Base-by-base conservation (phyloP, 2,113 vertebrate genomes). In the Callaeas wilsoni region DNA sequence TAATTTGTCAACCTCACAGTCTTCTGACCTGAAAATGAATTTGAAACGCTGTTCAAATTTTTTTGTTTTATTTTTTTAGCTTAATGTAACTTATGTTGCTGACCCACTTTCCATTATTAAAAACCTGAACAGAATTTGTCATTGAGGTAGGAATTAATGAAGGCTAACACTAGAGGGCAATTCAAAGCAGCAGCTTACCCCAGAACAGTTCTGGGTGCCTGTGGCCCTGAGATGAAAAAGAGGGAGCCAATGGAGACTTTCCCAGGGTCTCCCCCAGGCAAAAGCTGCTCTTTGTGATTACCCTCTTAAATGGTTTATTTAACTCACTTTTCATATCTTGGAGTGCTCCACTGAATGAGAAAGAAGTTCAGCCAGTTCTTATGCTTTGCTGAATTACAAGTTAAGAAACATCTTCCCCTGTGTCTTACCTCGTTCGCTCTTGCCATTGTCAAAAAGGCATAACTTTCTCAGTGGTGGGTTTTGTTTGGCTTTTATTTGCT, bases 131-230 rank as follows among this genome's bases (percentile, higher is more conserved):
- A 86, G 55, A 79, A 47, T 86, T 94, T 96, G 81, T 91, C 89
- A 41, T 20, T 77, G 81, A 94, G 84, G 74, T 79, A 69, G 90
- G 95, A 95, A 87, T 93, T 96, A 78, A 56, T 73, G 70, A 93
- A 94, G 75, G 22, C 92, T 79, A 39, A 97, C 96, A 94, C 96
- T 96, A 97, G 96, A 96, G 95, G 96, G 95, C 96, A 94, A 96
- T 94, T 96, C 70, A 89, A 95, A 93, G 74, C 93, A 91, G n/a
- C 67, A 91, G 78, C 7, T 80, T 71, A 35, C 69, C 90, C 92
- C 65, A 87, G 65, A 68, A 71, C 41, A 55, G n/a, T 57, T 93
- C 25, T 0, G 10, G 39, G 68, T 87, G 87, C 18, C 33, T 81
- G 52, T 95, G 77, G 47, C 71, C 81, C 32, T 53, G 32, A 44